Evolutionary conservation across 2,113 vertebrate species (phyloP), one percentile per base, ranked within the genome.

Genomic region (Psophia crepitans): DNA sequence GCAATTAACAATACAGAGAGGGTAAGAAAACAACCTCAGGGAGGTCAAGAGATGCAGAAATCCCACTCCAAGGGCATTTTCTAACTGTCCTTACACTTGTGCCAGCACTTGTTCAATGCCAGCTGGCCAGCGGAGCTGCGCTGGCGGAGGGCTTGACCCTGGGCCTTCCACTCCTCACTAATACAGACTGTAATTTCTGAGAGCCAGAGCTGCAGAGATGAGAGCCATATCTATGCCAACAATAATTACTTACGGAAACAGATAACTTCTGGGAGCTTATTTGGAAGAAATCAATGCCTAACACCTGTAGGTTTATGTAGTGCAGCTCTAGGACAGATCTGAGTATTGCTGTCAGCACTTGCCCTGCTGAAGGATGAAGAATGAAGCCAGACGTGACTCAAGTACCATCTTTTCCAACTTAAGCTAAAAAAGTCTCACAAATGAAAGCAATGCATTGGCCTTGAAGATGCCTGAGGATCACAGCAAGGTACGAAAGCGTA

Each of bases 221-320:
- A 77, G 39, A 73, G 73, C 15, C 49, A 14, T 69, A 71, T 58
- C 89, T 80, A 69, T 71, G 87, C 70, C 89, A 96, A 83, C 53
- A 81, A 79, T 82, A 94, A 96, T 87, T 90, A 89, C 87, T 64
- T 77, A 68, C 7, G 53, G 83, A 90, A 96, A 70, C 65, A 91
- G 93, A 26, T 76, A 85, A 71, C 77, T 96, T 95, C 54, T 68
- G 83, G 82, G 76, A 89, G 78, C 32, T 92, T 69, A 66, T 68
- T 90, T 1, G 19, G 77, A 96, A 89, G 82, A 80, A 96, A 89
- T 77, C 92, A 56, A 46, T 53, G 43, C 81, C 73, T 74, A 68
- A 92, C 75, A 95, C 65, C 87, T 94, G 86, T 58, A 41, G 87
- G 71, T 70, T 94, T 86, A 78, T 8, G 37, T 3, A 49, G 48